Base-by-base conservation (phyloP, 2,113 vertebrate species). In the Chaetodon auriga region DNA sequence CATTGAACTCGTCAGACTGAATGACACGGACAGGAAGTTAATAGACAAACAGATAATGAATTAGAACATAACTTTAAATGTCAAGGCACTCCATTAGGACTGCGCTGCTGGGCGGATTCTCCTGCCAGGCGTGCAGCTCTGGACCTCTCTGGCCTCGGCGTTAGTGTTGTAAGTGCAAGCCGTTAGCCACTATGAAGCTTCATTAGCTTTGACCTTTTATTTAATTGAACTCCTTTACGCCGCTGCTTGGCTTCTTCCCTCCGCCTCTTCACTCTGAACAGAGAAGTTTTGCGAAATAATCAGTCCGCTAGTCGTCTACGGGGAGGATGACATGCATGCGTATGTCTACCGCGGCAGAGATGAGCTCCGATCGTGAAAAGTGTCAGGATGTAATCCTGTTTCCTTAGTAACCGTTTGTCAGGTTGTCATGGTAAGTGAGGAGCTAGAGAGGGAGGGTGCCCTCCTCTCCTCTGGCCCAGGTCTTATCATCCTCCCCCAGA, bases 121-220 rank as follows among this genome's bases (percentile, higher is more conserved):
- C 70, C 43, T 0, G 25, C 60, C 76, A 4, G 3, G 55, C 23
- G 23, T 71, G 64, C 62, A 73, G 12, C 78, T 69, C 63, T 46
- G 74, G 65, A 80, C 81, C 78, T 77, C 7, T 6, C 75, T 36
- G 73, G 78, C 78, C 85, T 83, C 43, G 1, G 5, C 5, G 70
- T 70, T 78, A 49, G 66, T 38, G 38, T 49, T 84, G 82, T 79
- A 78, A 90, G 82, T 75, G 82, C 69, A 58, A 68, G 81, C 85
- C 25, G 81, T 92, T 92, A 89, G 83, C 90, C 72, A 48, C 72
- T 48, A 80, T 78, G 80, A 90, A 83, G 89, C 87, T 86, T 92
- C 88, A 90, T 94, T 95, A 91, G 78, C 70, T 82, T 66, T 95
- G 92, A 94, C 94, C 94, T 95, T 93, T 93, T 23, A 65, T 90